A percentile compares a stretch with the other conserved stretches of the same genome.
phyloP scores from a whole-genome alignment of 2,113 vertebrate species.

The human (Homo sapiens) region DNA sequence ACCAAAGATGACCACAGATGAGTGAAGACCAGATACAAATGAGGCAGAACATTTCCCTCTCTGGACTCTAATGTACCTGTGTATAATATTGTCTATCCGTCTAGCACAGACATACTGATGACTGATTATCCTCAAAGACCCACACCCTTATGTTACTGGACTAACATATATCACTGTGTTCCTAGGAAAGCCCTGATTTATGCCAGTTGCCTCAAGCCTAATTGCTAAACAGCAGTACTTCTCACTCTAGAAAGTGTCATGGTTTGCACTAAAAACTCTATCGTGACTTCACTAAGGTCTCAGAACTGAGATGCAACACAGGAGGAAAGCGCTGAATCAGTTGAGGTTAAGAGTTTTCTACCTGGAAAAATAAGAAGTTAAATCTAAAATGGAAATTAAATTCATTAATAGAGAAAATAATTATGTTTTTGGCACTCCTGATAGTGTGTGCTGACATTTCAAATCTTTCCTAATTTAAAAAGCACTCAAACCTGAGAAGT shows the following conservation, averaged over 20 bases:
- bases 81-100: not conserved
- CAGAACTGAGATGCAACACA: not conserved
- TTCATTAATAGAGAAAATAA: not conserved
- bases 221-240: not conserved
- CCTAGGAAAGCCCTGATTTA: not conserved
- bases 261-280: not conserved
- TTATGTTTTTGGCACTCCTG: not conserved
- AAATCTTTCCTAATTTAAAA: not conserved
- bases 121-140: not conserved
- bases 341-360: not conserved
- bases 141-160: not conserved
- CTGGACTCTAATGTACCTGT: not conserved
- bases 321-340: not conserved
- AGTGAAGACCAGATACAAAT: not conserved
- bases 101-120: not conserved
- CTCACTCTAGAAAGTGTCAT: not conserved
- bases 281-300: not conserved
- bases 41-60: not conserved
- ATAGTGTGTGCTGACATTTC: not conserved
- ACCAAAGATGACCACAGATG: not conserved
- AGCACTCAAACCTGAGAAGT: not conserved
- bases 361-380: not conserved
- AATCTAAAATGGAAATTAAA: slow-evolving; percentile 15
- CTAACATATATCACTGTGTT: not conserved
- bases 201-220: not conserved